Evolutionary conservation across 2,113 vertebrate genomes (phyloP), one percentile per base, ranked within the genome.

Genomic region (Tragulus kanchil): DNA sequence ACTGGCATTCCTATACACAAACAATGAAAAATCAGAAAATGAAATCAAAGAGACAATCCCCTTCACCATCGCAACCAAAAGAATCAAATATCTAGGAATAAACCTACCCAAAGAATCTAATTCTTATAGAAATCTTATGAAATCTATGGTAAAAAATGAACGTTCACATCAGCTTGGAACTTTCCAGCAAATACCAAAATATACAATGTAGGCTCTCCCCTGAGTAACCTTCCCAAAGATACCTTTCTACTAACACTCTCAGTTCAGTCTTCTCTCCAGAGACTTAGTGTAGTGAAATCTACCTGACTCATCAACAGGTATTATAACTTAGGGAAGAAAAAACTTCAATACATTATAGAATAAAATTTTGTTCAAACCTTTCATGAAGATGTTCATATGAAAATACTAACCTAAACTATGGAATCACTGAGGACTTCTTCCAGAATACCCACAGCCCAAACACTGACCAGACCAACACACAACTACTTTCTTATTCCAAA

Each of bases 121-220:
- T 36, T 36, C 36, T 36, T 36, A 36, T 36, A 36, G 36, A 36
- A 36, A 36, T 36, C 36, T 36, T 36, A 36, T 36, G 36, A 36
- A 36, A 36, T 36, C 36, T 91, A 28, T 50, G 28, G 64, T 85
- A 90, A 92, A 97, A 97, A 96, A 87, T 58, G 31, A 92, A 50
- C 59, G 93, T 82, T 73, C 52, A 93, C 31, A 67, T 14, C 31
- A 94, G 48, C 48, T 73, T 59, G 62, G 73, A 59, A 88, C 36
- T 90, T 96, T 78, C 12, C 5, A 82, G 54, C 7, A 93, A 96
- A 86, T 45, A 58, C 28, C 59, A 90, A 96, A 86, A 45, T 26
- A 85, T 36, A 36, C 88, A 75, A 48, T 59, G 17, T 16, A 71
- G 62, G 54, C 28, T 77, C 36, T 50, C 65, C 15, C 11, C 52